These are phyloP conservation scores for Zaprionus inermis DNA, from an alignment of 1,140 invertebrate genomes.

Conservation along the genomic window DNA sequence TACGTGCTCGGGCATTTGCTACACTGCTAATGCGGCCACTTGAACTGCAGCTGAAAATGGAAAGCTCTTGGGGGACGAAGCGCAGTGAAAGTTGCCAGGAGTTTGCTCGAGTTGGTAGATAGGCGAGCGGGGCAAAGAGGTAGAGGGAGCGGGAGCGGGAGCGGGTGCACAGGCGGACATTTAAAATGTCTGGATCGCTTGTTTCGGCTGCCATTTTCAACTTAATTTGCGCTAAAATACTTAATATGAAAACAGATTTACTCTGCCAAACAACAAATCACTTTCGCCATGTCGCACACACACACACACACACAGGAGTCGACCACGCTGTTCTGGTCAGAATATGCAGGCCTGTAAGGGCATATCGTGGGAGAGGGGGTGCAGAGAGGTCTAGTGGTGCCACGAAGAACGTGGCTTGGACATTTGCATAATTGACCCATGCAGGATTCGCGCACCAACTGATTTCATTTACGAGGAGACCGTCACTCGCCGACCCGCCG, in stretches of 20 bases:
- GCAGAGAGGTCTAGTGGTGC: neutral
- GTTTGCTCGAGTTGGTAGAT: neutral
- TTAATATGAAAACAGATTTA: constrained; percentile 81
- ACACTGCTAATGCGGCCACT: constrained; percentile 59
- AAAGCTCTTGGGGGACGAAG: constrained; percentile 52
- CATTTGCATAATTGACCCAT: constrained; percentile 83
- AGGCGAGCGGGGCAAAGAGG: too few species aligned
- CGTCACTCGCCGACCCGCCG: constrained; percentile 18
- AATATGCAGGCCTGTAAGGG: constrained; percentile 27
- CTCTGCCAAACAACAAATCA: constrained; percentile 78
- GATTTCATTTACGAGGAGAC: constrained; percentile 74
- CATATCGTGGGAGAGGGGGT: neutral
- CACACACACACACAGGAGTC: constrained; percentile 17
- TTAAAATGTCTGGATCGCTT: constrained; percentile 51
- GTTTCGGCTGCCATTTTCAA: constrained; percentile 60
- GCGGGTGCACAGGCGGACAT: constrained; percentile 12
- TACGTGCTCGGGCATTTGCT: constrained; percentile 76
- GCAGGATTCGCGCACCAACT: constrained; percentile 82
- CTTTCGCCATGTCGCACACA: constrained; percentile 69
- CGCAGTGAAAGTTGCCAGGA: constrained; percentile 64
- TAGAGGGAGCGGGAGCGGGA: neutral
- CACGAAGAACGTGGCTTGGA: constrained; percentile 41
- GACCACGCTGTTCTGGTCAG: neutral
- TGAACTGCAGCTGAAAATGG: constrained; percentile 60
- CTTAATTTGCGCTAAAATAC: constrained; percentile 82